Percentiles rank a stretch among this genome's conserved stretches.
These are phyloP conservation scores for Diabrotica balteata DNA, from an alignment of 2,888 invertebrate genomes.

Conservation along the genomic window DNA sequence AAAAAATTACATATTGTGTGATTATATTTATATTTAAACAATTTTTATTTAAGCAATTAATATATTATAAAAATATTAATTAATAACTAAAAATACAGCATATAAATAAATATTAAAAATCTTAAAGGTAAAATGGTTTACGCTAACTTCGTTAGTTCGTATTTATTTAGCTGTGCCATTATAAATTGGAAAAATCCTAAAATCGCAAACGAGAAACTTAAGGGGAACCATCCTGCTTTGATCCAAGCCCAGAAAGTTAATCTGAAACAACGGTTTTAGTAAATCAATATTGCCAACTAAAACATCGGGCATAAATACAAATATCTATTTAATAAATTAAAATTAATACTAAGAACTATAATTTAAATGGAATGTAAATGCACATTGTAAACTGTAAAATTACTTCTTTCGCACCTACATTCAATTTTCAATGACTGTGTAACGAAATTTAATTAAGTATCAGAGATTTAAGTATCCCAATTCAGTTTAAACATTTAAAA, in stretches of 20 bases:
- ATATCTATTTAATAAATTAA: too few species aligned
- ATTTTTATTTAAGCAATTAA: neutral
- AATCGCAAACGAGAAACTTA: conserved; percentile 80
- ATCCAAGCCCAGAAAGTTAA: conserved; percentile 78
- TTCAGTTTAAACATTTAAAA: too few species aligned
- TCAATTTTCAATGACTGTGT: too few species aligned
- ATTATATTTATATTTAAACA: neutral
- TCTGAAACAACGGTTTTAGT: conserved; percentile 41
- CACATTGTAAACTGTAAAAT: too few species aligned
- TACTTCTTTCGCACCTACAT: too few species aligned
- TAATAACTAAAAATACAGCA: neutral
- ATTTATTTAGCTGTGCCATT: conserved; percentile 73
- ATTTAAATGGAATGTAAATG: too few species aligned
- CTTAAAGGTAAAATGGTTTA: neutral
- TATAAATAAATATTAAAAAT: neutral
- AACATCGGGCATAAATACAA: too few species aligned
- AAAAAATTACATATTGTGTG: neutral
- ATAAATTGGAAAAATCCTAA: conserved; percentile 82
- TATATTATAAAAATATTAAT: neutral
- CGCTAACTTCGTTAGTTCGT: conserved; percentile 2
- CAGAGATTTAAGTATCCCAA: too few species aligned
- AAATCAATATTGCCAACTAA: too few species aligned
- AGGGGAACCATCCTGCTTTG: conserved; percentile 77
- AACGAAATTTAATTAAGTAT: too few species aligned
- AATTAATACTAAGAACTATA: too few species aligned